phyloP scores from a whole-genome alignment of 2,797 vertebrate genomes.

The Acipenser oxyrinchus region DNA sequence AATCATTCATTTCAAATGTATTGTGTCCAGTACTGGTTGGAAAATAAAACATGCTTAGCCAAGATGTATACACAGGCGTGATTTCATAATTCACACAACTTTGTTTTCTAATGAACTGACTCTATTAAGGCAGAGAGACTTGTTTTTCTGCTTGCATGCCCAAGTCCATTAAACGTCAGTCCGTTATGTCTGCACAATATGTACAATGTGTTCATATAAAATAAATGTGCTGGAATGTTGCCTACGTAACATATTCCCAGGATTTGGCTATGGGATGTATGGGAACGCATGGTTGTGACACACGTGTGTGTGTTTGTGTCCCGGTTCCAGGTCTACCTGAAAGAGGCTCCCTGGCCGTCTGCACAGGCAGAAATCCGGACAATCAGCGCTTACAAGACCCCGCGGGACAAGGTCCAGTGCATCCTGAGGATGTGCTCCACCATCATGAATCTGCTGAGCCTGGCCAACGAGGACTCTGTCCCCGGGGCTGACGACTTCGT shows the following conservation, averaged over 20 bases:
- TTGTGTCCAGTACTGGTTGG: background rate
- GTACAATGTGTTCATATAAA: background rate
- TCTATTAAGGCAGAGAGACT: slow-evolving; percentile 14
- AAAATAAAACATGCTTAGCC: background rate
- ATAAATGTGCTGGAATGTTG: too few species aligned
- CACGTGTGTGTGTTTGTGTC: background rate
- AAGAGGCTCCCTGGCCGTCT: slow-evolving; percentile 93
- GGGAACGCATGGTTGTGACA: background rate
- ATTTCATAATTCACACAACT: too few species aligned
- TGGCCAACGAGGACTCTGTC: slow-evolving; percentile 92
- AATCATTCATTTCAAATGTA: background rate
- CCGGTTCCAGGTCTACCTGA: slow-evolving; percentile 78
- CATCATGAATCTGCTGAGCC: slow-evolving; percentile 96
- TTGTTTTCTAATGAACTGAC: background rate
- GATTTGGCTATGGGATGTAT: too few species aligned
- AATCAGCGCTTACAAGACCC: slow-evolving; percentile 95
- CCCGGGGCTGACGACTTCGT: slow-evolving; percentile 96
- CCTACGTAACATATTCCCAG: too few species aligned
- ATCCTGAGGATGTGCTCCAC: slow-evolving; percentile 96
- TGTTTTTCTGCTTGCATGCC: slow-evolving; percentile 19
- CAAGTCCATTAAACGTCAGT: slow-evolving; percentile 24
- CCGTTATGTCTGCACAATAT: background rate
- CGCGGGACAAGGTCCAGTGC: slow-evolving; percentile 96
- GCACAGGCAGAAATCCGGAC: slow-evolving; percentile 93
- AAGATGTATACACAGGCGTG: too few species aligned